These are phyloP conservation scores for Cremastobaeus sp. DNA, from an alignment of 2,888 invertebrate species.

Conservation along the genomic window DNA sequence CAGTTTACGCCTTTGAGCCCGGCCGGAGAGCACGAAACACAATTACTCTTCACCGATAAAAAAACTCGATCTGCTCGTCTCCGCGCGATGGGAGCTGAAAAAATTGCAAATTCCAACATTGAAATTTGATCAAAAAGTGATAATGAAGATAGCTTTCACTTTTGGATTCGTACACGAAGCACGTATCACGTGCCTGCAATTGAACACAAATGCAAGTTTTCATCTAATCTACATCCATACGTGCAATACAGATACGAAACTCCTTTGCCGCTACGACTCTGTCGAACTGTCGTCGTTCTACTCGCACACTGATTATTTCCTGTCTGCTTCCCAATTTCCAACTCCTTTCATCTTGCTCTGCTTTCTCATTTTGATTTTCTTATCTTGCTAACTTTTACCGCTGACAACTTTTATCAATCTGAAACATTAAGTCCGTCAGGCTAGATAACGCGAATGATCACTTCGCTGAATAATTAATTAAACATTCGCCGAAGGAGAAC, in stretches of 20 bases:
- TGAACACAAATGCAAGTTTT: constrained; percentile 59
- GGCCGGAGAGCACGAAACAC: too few relatives aligned
- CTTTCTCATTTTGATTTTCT: constrained; percentile 55
- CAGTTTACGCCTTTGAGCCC: too few relatives aligned
- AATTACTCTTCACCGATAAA: too few relatives aligned
- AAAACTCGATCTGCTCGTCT: too few relatives aligned
- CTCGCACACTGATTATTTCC: constrained; percentile 57
- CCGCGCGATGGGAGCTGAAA: constrained; percentile 10
- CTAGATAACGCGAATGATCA: constrained; percentile 4
- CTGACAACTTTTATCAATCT: constrained; percentile 34
- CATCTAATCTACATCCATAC: constrained; percentile 52
- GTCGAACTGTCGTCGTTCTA: constrained; percentile 55
- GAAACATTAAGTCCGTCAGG: constrained; percentile 30
- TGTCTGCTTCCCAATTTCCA: constrained; percentile 57
- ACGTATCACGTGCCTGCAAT: constrained; percentile 66
- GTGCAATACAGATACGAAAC: constrained; percentile 44
- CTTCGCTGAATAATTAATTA: background rate
- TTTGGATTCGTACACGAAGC: constrained; percentile 62
- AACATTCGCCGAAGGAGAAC: too few relatives aligned
- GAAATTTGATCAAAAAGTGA: too few relatives aligned
- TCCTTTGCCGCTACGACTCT: constrained; percentile 38
- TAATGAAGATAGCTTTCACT: constrained; percentile 64
- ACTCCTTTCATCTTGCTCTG: constrained; percentile 55
- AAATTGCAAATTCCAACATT: too few relatives aligned
- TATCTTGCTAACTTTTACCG: constrained; percentile 48